These are phyloP conservation scores for Parauchenoglanis punctatus DNA, from an alignment of 2,797 vertebrate genomes.

Conservation along the genomic window DNA sequence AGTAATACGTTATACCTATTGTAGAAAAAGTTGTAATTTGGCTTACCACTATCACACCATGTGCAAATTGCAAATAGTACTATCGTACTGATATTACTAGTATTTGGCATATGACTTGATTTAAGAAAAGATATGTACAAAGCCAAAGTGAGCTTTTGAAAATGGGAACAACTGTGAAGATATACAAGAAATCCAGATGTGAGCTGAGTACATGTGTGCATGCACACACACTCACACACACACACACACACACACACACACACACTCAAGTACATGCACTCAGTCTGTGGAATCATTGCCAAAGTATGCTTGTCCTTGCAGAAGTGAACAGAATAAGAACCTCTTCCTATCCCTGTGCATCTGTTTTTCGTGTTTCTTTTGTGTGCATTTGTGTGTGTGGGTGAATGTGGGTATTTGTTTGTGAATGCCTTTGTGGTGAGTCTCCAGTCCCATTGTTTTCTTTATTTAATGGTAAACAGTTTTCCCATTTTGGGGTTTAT, in stretches of 20 bases:
- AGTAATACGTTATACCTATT: neutral
- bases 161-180: neutral
- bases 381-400: neutral
- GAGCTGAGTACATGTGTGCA: neutral
- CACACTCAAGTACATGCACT: neutral
- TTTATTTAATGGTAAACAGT: neutral
- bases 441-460: neutral
- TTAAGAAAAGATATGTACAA: neutral
- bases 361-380: neutral
- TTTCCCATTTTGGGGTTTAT: neutral
- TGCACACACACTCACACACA: neutral
- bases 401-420: neutral
- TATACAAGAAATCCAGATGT: constrained; percentile 26
- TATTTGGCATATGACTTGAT: neutral
- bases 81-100: neutral
- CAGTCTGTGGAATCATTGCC: constrained; percentile 2
- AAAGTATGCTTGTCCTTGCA: constrained; percentile 10
- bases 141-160: neutral
- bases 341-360: constrained; percentile 2
- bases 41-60: neutral
- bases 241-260: neutral
- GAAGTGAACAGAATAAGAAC: neutral
- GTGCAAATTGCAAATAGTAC: neutral
- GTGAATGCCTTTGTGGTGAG: neutral
- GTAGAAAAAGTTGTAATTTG: neutral